phyloP scores from a whole-genome alignment of 35 echinoderm and acorn worm genomes.

The Diadema setosum region DNA sequence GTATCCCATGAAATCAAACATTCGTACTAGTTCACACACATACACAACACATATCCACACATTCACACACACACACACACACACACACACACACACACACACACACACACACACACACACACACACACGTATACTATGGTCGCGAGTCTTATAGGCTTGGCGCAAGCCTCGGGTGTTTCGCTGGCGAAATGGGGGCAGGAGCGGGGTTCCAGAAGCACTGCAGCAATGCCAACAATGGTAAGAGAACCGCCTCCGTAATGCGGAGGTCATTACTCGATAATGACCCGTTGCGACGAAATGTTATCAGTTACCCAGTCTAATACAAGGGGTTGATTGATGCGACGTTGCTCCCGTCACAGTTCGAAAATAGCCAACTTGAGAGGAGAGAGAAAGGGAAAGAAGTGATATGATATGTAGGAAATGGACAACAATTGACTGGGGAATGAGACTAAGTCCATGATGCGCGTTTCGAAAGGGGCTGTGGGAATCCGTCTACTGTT shows the following conservation, averaged over 20 bases:
- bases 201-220: not conserved
- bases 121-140: too few relatives aligned
- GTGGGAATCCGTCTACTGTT: not conserved
- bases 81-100: too few relatives aligned
- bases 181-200: not conserved
- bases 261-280: conserved; percentile 12
- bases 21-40: too few relatives aligned
- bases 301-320: conserved; percentile 19
- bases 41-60: too few relatives aligned
- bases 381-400: too few relatives aligned
- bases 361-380: too few relatives aligned
- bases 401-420: too few relatives aligned
- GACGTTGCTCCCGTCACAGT: not conserved
- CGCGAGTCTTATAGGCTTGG: too few relatives aligned
- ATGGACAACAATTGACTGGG: not conserved
- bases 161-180: too few relatives aligned
- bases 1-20: too few relatives aligned
- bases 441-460: conserved; percentile 20
- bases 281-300: conserved; percentile 5
- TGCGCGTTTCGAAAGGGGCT: not conserved
- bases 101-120: too few relatives aligned
- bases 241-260: not conserved
- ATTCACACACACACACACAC: too few relatives aligned
- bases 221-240: not conserved
- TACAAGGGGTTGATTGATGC: conserved; percentile 5